A percentile compares a stretch with the other conserved stretches of the same genome.
Evolutionary conservation across 2,888 invertebrate genomes (phyloP).

Genomic region (Tridacna gigas): DNA sequence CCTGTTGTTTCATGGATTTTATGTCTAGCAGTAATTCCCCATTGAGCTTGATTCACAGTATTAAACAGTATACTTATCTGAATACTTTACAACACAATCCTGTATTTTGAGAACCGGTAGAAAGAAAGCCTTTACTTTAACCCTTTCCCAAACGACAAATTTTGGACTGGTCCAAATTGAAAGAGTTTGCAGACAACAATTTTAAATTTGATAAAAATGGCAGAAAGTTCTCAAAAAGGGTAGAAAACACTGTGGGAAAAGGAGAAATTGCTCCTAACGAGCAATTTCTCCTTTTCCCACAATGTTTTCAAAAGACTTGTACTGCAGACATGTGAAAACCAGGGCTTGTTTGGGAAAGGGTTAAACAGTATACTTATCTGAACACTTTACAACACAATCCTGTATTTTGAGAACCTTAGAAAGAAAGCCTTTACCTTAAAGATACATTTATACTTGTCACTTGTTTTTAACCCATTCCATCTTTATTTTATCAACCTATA

Average conservation of each 20-base stretch:
- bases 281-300: background rate
- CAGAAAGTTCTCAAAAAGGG: too few relatives aligned
- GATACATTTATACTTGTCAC: too few relatives aligned
- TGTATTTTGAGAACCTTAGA: too few relatives aligned
- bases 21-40: background rate
- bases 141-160: background rate
- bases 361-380: background rate
- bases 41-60: background rate
- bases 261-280: background rate
- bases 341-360: too few relatives aligned
- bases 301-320: background rate
- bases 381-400: background rate
- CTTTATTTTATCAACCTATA: too few relatives aligned
- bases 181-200: too few relatives aligned
- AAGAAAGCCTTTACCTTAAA: too few relatives aligned
- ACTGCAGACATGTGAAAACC: too few relatives aligned
- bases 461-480: too few relatives aligned
- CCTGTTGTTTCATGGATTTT: background rate
- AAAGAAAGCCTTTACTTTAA: background rate
- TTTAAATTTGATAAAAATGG: too few relatives aligned
- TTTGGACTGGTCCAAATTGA: too few relatives aligned
- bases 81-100: background rate
- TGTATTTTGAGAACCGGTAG: background rate
- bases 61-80: background rate
- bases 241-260: conserved; percentile 5